phyloP scores from a whole-genome alignment of 1,140 invertebrate species.

The Aphaenogaster floridana region DNA sequence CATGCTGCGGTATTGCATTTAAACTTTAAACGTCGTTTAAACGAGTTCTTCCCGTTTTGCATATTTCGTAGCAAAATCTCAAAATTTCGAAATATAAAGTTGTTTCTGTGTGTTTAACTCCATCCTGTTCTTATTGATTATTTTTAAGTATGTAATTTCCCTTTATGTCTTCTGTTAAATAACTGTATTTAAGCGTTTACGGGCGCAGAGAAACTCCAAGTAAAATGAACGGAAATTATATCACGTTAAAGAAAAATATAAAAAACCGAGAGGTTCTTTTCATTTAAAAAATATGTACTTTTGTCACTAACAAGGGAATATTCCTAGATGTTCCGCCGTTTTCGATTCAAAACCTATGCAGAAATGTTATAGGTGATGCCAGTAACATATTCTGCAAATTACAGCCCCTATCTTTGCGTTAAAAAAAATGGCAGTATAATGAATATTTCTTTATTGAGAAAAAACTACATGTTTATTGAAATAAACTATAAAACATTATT shows the following conservation, averaged over 20 bases:
- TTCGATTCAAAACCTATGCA: no score
- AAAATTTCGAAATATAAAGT: neutral
- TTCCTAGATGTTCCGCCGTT: no score
- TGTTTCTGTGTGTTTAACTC: neutral
- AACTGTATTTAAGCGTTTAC: neutral
- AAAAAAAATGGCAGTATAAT: no score
- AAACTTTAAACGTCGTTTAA: constrained; percentile 17
- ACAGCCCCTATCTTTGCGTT: no score
- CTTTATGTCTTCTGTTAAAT: neutral
- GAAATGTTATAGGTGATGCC: no score
- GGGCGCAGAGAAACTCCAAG: neutral
- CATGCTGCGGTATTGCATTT: neutral
- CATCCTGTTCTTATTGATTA: neutral
- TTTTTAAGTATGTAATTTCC: neutral
- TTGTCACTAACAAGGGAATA: neutral
- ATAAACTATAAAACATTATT: no score
- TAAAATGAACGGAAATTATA: neutral
- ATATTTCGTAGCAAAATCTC: neutral
- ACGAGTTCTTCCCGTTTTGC: neutral
- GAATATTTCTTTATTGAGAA: no score
- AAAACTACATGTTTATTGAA: no score
- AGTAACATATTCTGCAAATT: no score
- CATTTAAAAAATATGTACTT: neutral
- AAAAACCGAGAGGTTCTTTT: neutral
- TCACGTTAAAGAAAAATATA: neutral